A percentile compares a stretch with the other conserved stretches of the same genome.
These are phyloP conservation scores for Tetragonula carbonaria DNA, from an alignment of 2,888 invertebrate species.

Conservation along the genomic window DNA sequence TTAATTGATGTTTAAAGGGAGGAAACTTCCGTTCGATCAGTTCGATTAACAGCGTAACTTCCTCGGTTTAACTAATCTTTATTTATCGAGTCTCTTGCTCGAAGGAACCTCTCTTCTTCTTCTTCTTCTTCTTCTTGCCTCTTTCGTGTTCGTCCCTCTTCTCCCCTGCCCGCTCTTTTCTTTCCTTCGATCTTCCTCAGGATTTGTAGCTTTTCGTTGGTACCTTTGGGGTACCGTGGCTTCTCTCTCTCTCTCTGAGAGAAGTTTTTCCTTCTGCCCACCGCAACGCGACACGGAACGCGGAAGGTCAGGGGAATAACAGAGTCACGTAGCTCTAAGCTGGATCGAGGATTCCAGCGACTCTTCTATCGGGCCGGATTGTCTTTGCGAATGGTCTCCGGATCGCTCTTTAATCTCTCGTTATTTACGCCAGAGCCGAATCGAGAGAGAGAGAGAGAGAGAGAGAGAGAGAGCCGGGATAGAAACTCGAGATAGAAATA, in stretches of 20 bases:
- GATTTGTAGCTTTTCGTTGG: neutral
- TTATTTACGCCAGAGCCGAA: conserved; percentile 25
- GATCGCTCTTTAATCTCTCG: conserved; percentile 30
- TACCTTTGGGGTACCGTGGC: neutral
- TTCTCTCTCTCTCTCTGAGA: conserved; percentile 22
- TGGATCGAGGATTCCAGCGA: conserved; percentile 28
- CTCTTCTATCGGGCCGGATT: conserved; percentile 17
- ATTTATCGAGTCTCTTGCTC: conserved; percentile 15
- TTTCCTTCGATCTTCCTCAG: neutral
- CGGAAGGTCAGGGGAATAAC: conserved; percentile 36
- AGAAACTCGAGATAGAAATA: no score
- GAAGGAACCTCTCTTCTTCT: neutral
- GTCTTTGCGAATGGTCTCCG: conserved; percentile 26
- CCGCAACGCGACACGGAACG: conserved; percentile 36
- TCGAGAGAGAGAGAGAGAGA: neutral
- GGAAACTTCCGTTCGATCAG: conserved; percentile 26
- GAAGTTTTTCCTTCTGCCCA: conserved; percentile 16
- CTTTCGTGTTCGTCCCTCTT: neutral
- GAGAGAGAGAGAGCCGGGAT: no score
- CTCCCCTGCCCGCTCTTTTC: no score
- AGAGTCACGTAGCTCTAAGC: conserved; percentile 37
- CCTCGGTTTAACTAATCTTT: conserved; percentile 36
- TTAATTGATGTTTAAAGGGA: conserved; percentile 34
- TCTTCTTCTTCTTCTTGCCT: neutral
- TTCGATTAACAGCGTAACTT: conserved; percentile 4